phyloP scores from a whole-genome alignment of 2,888 invertebrate species.

The Ormyrus thymus region DNA sequence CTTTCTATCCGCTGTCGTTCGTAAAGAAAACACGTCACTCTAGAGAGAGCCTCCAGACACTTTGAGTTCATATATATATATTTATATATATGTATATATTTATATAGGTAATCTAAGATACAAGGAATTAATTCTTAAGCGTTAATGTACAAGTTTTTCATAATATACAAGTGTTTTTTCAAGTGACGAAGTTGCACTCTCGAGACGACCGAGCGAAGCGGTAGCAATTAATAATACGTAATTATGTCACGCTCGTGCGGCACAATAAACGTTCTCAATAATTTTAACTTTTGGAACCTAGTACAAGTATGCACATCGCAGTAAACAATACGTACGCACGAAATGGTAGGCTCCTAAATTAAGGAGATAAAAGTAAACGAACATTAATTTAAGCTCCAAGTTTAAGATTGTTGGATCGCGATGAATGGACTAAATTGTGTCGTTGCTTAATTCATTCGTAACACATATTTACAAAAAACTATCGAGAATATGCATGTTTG shows the following conservation, averaged over 20 bases:
- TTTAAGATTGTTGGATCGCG: conserved; percentile 28
- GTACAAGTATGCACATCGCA: conserved; percentile 27
- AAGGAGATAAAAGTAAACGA: conserved; percentile 3
- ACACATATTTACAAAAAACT: conserved; percentile 47
- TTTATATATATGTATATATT: conserved; percentile 32
- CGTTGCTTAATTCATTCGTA: conserved; percentile 41
- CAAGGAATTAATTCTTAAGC: conserved; percentile 55
- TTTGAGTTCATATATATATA: conserved; percentile 22
- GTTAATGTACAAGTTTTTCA: conserved; percentile 54
- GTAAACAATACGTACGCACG: conserved; percentile 29
- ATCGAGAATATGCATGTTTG: conserved; percentile 48
- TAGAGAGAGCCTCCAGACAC: conserved; percentile 45
- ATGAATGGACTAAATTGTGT: conserved; percentile 14
- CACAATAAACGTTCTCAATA: conserved; percentile 44
- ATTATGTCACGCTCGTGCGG: conserved; percentile 28
- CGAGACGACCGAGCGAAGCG: conserved; percentile 50
- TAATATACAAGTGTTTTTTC: conserved; percentile 52
- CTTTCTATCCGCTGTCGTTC: conserved; percentile 47
- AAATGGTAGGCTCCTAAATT: conserved; percentile 26
- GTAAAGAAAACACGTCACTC: conserved; percentile 50
- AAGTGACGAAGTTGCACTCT: conserved; percentile 43
- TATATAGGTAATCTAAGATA: conserved; percentile 52
- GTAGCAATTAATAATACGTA: conserved; percentile 36
- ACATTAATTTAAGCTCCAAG: conserved; percentile 37
- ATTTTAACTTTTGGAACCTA: conserved; percentile 35